A percentile compares a stretch with the other conserved stretches of the same genome.
These are phyloP conservation scores for Hippopotamus amphibius DNA, from an alignment of 2,113 vertebrate genomes.

Conservation along the genomic window DNA sequence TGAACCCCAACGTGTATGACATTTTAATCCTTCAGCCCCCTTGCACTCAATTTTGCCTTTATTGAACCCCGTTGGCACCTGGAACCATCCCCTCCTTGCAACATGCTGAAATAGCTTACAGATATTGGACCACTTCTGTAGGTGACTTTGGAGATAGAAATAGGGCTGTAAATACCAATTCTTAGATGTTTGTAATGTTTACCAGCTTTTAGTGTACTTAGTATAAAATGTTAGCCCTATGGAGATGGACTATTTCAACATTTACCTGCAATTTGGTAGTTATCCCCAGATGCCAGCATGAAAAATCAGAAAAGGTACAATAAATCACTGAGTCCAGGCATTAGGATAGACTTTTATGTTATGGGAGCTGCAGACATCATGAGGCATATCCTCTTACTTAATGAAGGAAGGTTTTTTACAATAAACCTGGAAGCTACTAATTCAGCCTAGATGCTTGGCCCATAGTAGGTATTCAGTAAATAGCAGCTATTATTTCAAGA, in stretches of 20 bases:
- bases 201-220: neutral
- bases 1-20: neutral
- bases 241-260: neutral
- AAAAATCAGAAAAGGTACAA: constrained; percentile 32
- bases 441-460: neutral
- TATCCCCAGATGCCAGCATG: neutral
- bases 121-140: neutral
- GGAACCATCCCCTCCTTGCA: neutral
- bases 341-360: neutral
- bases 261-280: neutral
- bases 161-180: neutral
- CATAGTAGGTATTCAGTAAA: neutral
- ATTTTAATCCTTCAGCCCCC: neutral
- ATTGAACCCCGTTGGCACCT: neutral
- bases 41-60: neutral
- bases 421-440: neutral
- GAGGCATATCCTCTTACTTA: neutral
- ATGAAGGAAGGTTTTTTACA: neutral
- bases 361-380: neutral
- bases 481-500: neutral
- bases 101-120: neutral
- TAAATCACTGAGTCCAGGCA: neutral
- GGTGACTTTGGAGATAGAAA: constrained; percentile 37
- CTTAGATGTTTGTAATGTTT: constrained; percentile 6
- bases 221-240: constrained; percentile 12